Percentiles rank a stretch among this genome's conserved stretches.
These are phyloP conservation scores for Himalopsyche phryganea DNA, from an alignment of 1,140 invertebrate species.

Conservation along the genomic window DNA sequence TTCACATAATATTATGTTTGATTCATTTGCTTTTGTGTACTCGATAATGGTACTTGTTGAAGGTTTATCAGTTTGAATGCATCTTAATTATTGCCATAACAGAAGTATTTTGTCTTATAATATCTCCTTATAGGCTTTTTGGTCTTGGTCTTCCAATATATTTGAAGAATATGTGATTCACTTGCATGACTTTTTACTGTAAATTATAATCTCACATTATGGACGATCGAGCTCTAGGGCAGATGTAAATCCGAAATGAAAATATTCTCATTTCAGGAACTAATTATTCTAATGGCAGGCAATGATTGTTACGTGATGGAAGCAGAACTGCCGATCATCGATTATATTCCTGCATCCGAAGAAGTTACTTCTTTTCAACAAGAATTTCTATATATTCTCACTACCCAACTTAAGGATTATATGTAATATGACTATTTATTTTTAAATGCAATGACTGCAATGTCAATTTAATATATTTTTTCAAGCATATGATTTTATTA, in stretches of 20 bases:
- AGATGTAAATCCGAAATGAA: neutral
- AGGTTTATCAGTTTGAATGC: neutral
- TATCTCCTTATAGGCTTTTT: neutral
- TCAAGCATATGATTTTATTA: too few species aligned
- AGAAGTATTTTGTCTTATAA: neutral
- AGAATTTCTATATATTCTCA: constrained; percentile 7
- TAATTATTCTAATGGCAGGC: constrained; percentile 17
- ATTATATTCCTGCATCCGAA: neutral
- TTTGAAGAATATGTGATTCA: neutral
- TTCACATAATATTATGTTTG: neutral
- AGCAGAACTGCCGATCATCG: constrained; percentile 12
- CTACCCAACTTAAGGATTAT: constrained; percentile 14
- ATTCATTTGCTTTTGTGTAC: neutral
- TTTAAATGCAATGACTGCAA: too few species aligned
- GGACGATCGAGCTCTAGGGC: neutral
- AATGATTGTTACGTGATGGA: constrained; percentile 22
- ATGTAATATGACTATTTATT: constrained; percentile 12
- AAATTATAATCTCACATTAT: too few species aligned
- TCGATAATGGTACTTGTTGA: too few species aligned
- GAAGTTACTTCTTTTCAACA: constrained; percentile 13
- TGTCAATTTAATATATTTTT: too few species aligned
- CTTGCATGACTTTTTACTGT: too few species aligned
- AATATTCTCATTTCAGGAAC: neutral
- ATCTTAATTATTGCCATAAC: too few species aligned
- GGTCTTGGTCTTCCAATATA: neutral